These are phyloP conservation scores for Cairina moschata DNA, from an alignment of 2,113 vertebrate genomes.

Conservation along the genomic window DNA sequence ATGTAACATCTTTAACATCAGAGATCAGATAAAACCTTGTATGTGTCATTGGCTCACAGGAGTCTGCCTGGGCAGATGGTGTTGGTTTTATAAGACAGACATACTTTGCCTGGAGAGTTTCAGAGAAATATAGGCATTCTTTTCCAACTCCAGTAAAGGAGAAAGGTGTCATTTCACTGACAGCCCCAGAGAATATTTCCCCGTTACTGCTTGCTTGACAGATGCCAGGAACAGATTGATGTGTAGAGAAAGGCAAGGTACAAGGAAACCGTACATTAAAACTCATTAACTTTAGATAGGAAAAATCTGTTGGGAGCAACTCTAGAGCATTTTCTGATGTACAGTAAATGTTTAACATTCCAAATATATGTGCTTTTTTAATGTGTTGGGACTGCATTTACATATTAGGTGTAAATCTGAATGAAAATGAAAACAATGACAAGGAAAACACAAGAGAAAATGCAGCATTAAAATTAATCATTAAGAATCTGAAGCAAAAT, in stretches of 20 bases:
- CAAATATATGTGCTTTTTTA: conserved; percentile 72
- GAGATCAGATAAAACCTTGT: conserved; percentile 65
- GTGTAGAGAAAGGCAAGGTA: conserved; percentile 71
- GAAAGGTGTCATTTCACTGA: conserved; percentile 77
- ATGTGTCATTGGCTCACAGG: conserved; percentile 61
- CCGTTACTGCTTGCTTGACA: conserved; percentile 75
- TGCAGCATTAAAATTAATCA: conserved; percentile 21
- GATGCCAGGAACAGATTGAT: conserved; percentile 81
- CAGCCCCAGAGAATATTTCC: conserved; percentile 67
- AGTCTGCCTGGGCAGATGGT: conserved; percentile 72
- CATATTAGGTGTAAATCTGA: conserved; percentile 61
- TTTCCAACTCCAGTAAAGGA: conserved; percentile 72
- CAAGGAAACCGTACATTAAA: conserved; percentile 75
- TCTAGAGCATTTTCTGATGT: conserved; percentile 62
- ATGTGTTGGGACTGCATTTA: conserved; percentile 69
- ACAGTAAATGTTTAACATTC: conserved; percentile 72
- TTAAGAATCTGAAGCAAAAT: conserved; percentile 12
- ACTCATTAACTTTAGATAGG: conserved; percentile 76
- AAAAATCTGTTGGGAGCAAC: conserved; percentile 66
- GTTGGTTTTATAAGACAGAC: conserved; percentile 69
- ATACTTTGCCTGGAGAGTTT: conserved; percentile 73
- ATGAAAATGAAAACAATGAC: conserved; percentile 48
- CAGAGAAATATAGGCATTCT: conserved; percentile 72
- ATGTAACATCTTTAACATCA: conserved; percentile 65
- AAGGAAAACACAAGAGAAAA: conserved; percentile 59